Evolutionary conservation across 2,888 invertebrate species (phyloP), one percentile per base, ranked within the genome.

Genomic region (Nomada goodeniana): DNA sequence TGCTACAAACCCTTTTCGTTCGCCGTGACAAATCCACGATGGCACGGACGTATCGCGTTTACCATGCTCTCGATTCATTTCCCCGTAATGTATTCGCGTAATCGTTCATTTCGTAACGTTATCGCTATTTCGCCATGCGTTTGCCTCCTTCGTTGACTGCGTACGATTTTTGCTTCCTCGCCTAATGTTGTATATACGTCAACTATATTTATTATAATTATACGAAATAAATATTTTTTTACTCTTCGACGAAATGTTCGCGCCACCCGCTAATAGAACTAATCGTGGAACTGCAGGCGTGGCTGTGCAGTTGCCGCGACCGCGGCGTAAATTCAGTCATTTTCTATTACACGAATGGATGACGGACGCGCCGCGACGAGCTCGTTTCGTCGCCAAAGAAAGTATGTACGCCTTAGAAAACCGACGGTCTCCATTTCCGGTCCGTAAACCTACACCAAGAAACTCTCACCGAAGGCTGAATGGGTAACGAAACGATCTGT

Each of bases 321-420:
- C 20, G 5, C 53, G 53, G 5, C 36, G 7, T 36, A 1, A 5
- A 36, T 7, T 36, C 7, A 36, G 36, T 36, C 9, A 36, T 36
- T 36, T 7, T 36, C 36, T 36, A 7, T 36, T 36, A 7, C 36
- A 7, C 36, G 36, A 9, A 5, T 7, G 36, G 7, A 36, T 7
- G 36, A 36, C 7, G 36, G 10, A n/a, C n/a, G n/a, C n/a, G n/a
- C n/a, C n/a, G n/a, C n/a, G n/a, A n/a, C n/a, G n/a, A n/a, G n/a
- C n/a, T 29, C 42, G 60, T 70, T 64, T 59, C 44, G 50, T n/a
- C 57, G 65, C 23, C 57, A 75, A 85, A 77, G 88, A 90, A 91
- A 90, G 90, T 88, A 91, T 90, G 90, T 88, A 80, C 85, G 79
- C 77, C 68, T 74, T 86, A 90, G 91, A 89, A 91, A 91, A 91